Conservation (phyloP, 2,113 vertebrate genomes). For the Cavia porcellus region DNA sequence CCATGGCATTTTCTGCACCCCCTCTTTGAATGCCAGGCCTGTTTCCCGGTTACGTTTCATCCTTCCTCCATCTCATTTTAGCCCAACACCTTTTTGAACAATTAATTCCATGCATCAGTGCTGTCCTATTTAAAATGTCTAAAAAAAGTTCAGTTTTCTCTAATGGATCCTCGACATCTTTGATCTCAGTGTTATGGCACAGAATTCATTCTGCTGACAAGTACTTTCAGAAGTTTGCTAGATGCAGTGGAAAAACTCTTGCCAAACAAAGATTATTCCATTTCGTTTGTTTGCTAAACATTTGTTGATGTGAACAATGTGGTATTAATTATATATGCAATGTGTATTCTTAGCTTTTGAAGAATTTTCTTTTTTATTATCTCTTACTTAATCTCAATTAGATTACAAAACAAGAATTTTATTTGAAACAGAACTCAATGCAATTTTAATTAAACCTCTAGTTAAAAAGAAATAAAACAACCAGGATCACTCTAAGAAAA, state of each 20-base stretch:
- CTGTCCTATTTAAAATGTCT: not conserved
- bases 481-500: not conserved
- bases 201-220: not conserved
- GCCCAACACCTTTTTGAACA: not conserved
- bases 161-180: not conserved
- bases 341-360: slow-evolving; percentile 24
- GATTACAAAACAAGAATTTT: slow-evolving; percentile 3
- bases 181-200: not conserved
- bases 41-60: rapidly evolving
- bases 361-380: not conserved
- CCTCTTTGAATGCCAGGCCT: not conserved
- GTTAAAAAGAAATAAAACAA: slow-evolving; percentile 37
- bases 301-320: not conserved
- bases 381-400: slow-evolving; percentile 33
- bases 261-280: not conserved
- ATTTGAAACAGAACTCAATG: slow-evolving; percentile 52
- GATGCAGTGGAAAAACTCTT: not conserved
- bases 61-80: not conserved
- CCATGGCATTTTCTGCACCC: rapidly evolving
- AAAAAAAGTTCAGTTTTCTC: slow-evolving; percentile 40
- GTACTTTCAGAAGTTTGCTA: not conserved
- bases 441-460: slow-evolving; percentile 27
- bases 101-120: not conserved
- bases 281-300: not conserved
- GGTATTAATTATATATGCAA: not conserved